These are phyloP conservation scores for Myathropa florea DNA, from an alignment of 2,888 invertebrate species.

Conservation along the genomic window DNA sequence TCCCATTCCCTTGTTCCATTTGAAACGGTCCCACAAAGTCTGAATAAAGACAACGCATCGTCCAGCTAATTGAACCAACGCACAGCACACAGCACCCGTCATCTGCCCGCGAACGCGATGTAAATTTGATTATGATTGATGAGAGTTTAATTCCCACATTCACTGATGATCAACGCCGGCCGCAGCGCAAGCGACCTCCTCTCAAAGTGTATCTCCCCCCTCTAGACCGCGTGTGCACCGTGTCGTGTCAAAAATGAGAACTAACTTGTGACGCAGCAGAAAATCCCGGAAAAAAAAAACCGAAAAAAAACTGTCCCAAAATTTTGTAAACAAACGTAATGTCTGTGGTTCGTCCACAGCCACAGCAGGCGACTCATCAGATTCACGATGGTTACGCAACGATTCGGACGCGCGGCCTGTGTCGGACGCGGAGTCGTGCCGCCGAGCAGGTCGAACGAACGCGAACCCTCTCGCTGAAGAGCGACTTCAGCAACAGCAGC, in stretches of 20 bases:
- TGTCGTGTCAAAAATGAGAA: slow-evolving; percentile 25
- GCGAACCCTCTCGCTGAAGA: slow-evolving; percentile 77
- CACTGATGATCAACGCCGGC: slow-evolving; percentile 40
- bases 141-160: slow-evolving; percentile 60
- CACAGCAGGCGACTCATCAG: slow-evolving; percentile 74
- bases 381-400: slow-evolving; percentile 94
- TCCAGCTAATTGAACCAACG: background rate
- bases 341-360: slow-evolving; percentile 72
- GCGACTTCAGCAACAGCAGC: slow-evolving; percentile 74
- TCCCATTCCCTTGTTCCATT: background rate
- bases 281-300: slow-evolving; percentile 3
- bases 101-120: slow-evolving; percentile 34
- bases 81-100: background rate
- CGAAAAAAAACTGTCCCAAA: background rate
- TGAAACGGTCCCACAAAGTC: background rate
- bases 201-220: background rate
- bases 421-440: slow-evolving; percentile 80
- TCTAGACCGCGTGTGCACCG: background rate
- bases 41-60: background rate
- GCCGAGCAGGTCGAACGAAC: slow-evolving; percentile 76
- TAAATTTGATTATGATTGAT: slow-evolving; percentile 59
- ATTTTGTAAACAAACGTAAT: slow-evolving; percentile 19
- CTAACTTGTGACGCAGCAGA: slow-evolving; percentile 33
- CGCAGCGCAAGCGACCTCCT: background rate
- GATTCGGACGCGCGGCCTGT: slow-evolving; percentile 85